phyloP scores from a whole-genome alignment of 1,140 invertebrate genomes.

The Calliphora vicina region DNA sequence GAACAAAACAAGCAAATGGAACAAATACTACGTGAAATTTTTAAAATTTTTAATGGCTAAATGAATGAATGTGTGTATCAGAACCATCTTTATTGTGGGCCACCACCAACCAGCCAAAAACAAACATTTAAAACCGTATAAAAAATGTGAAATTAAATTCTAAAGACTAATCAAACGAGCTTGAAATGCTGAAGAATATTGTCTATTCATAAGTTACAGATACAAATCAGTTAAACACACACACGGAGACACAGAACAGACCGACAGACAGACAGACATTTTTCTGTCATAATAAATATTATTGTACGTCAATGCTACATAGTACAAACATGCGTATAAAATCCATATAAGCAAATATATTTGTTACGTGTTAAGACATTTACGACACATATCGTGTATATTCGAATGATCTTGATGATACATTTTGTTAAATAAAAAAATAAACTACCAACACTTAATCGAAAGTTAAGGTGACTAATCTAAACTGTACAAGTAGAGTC shows the following conservation, averaged over 20 bases:
- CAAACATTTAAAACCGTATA: too few species aligned
- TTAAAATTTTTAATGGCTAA: background rate
- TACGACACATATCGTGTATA: too few species aligned
- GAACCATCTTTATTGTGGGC: background rate
- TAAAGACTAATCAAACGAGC: background rate
- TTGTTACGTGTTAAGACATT: background rate
- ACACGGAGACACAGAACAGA: too few species aligned
- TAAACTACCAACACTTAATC: background rate
- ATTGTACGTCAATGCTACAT: background rate
- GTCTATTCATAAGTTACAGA: too few species aligned
- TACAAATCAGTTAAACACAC: too few species aligned
- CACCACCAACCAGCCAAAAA: too few species aligned
- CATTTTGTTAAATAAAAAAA: background rate
- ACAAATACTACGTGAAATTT: background rate
- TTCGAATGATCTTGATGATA: background rate
- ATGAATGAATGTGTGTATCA: background rate
- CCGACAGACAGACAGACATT: background rate
- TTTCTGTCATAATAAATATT: background rate
- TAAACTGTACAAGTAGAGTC: background rate
- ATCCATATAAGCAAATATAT: too few species aligned
- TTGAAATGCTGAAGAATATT: too few species aligned
- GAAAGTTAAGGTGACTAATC: conserved; percentile 1
- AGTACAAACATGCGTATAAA: background rate
- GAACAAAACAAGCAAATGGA: background rate
- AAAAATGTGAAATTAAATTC: too few species aligned